phyloP scores from a whole-genome alignment of 2,797 vertebrate species.

The Gallinago nigripennis region DNA sequence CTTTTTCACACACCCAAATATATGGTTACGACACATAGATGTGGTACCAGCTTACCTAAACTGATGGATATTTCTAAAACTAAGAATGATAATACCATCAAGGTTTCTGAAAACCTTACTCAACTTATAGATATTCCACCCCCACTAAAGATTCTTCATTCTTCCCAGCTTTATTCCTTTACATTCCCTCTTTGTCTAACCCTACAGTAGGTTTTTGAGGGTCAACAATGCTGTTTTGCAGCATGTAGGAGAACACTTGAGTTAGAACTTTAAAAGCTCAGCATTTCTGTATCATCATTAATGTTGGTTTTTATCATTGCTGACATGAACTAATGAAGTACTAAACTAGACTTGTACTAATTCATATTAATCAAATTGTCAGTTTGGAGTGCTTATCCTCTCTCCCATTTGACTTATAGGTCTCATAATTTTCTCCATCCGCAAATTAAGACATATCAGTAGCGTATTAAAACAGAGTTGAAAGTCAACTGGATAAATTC shows the following conservation, averaged over 20 bases:
- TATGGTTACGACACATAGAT: background rate
- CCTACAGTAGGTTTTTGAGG: background rate
- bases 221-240: background rate
- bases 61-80: background rate
- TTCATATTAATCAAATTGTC: slow-evolving; percentile 70
- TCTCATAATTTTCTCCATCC: slow-evolving; percentile 56
- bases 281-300: slow-evolving; percentile 46
- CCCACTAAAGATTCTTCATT: background rate
- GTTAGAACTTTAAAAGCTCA: background rate
- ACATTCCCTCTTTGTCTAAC: background rate
- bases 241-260: background rate
- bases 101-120: background rate
- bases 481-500: slow-evolving; percentile 63
- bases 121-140: background rate
- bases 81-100: background rate
- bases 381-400: slow-evolving; percentile 52
- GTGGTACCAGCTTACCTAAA: background rate
- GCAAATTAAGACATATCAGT: slow-evolving; percentile 56
- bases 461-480: slow-evolving; percentile 51
- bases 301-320: slow-evolving; percentile 63
- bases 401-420: slow-evolving; percentile 61
- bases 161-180: background rate
- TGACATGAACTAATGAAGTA: slow-evolving; percentile 72
- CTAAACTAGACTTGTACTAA: slow-evolving; percentile 48
- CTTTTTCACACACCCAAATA: background rate